Base-by-base conservation (phyloP, 2,113 vertebrate species). In the Philantomba maxwellii region DNA sequence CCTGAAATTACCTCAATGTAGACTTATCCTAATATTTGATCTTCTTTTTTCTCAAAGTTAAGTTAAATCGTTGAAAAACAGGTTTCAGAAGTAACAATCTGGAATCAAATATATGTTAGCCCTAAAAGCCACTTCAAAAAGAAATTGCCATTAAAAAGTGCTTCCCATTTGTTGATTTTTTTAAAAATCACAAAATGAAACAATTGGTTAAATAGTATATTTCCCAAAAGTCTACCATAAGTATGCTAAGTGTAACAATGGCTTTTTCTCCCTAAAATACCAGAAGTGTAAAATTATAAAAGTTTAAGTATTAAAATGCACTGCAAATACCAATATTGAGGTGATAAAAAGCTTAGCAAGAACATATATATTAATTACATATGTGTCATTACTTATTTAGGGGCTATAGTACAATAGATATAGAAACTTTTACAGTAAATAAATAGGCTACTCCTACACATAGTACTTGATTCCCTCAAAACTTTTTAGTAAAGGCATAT, bases 271-370 rank as follows among this genome's bases (percentile, higher is more conserved):
- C 75, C n/a, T 75, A 39, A 53, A 83, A 49, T 94, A 57, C 43
- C 43, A 88, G 28, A 95, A 97, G 95, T 94, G 30, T 78, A 94
- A 96, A 88, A 93, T 78, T 51, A 75, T 2, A 95, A 87, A 93
- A 91, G 10, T 92, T 84, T 89, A 75, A 84, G n/a, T 80, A 83
- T 84, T 96, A 85, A 96, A 84, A 51, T 87, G 85, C 86, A 95
- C 73, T 83, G 30, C 26, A 98, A 88, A 95, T 93, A 80, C 30
- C 25, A 39, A 21, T 51, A 89, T 96, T 89, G 80, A 95, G 86
- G 28, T 12, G 62, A 81, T 75, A 82, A 82, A 64, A 95, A 93
- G 33, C 25, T 49, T 45, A 92, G 28, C 47, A 82, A 64, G 25
- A 43, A 91, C 64, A 57, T 45, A 10, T 28, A 84, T 91, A 94